phyloP scores from a whole-genome alignment of 2,797 vertebrate species.

The Tadarida brasiliensis region DNA sequence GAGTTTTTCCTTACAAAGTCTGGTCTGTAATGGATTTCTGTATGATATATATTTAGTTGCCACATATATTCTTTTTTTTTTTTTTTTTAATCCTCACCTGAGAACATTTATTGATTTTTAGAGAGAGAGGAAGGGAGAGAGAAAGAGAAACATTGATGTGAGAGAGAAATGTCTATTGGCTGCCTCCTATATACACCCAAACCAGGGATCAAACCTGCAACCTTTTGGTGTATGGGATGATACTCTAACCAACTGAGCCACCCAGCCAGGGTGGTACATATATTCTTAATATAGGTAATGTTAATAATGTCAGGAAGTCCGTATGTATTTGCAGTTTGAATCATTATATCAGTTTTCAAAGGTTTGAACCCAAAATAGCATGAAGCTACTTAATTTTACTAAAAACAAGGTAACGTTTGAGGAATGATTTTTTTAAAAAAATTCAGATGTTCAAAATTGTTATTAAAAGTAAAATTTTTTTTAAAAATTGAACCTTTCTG shows the following conservation, averaged over 20 bases:
- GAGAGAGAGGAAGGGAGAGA: neutral
- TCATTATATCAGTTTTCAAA: slow-evolving; percentile 14
- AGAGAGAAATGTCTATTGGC: neutral
- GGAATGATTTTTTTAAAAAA: neutral
- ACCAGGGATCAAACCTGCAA: neutral
- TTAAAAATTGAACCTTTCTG: neutral
- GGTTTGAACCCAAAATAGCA: slow-evolving; percentile 13
- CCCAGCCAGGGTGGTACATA: neutral
- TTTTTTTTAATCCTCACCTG: neutral
- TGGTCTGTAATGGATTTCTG: slow-evolving; percentile 29
- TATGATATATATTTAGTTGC: neutral
- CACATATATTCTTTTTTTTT: neutral
- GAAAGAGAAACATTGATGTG: neutral
- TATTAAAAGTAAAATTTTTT: slow-evolving; percentile 34
- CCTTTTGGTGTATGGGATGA: neutral
- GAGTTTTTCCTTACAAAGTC: slow-evolving; percentile 20
- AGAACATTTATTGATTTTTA: neutral
- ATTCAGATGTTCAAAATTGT: neutral
- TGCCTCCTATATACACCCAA: neutral
- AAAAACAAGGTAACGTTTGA: slow-evolving; percentile 10
- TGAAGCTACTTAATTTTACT: neutral
- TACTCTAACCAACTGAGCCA: neutral
- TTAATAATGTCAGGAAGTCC: slow-evolving; percentile 22
- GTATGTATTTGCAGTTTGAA: neutral
- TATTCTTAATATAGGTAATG: neutral